Base-by-base conservation (phyloP, 2,797 vertebrate genomes). In the Arrhamphus sclerolepis region DNA sequence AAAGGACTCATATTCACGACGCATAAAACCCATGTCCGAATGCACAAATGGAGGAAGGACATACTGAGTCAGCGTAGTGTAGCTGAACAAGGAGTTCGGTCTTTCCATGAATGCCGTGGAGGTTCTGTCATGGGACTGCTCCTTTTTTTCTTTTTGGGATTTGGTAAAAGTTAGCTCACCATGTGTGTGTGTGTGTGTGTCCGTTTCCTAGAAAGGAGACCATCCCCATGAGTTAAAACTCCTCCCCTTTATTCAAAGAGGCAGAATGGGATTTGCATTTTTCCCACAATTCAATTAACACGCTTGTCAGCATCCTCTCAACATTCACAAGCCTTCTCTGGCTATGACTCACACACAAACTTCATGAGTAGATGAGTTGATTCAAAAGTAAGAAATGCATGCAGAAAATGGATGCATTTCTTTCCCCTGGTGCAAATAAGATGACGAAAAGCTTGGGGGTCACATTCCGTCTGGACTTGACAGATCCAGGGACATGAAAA, bases 261-360 rank as follows among this genome's bases (percentile, higher is more conserved):
- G 83, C 79, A 79, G 71, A 56, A 17, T 21, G 2, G 62, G 67
- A 92, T 92, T 92, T 87, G 90, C 90, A 92, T 93, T 91, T 89
- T 89, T 86, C 89, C 89, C 92, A 93, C 91, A 93, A 91, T 92
- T 93, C 91, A 92, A 92, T 93, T 93, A 92, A 75, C 89, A 92
- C 84, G 91, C 86, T 71, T 93, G 92, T 91, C 91, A 92, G 86
- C 81, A 71, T 67, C 63, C 69, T 42, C 62, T 76, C 73, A 62
- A 56, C 46, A 60, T 87, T 90, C 86, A 85, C 86, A 89, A 72
- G 68, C 73, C 75, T 84, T 61, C 49, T 51, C 72, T 72, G 78
- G 73, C 75, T 71, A 63, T 78, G 73, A 26, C 62, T 50, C 38
- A 31, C 73, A 21, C 68, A 66, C 46, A 50, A 18, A 44, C 21